Evolutionary conservation across 2,113 vertebrate species (phyloP).

Genomic region (Phocoena sinus): DNA sequence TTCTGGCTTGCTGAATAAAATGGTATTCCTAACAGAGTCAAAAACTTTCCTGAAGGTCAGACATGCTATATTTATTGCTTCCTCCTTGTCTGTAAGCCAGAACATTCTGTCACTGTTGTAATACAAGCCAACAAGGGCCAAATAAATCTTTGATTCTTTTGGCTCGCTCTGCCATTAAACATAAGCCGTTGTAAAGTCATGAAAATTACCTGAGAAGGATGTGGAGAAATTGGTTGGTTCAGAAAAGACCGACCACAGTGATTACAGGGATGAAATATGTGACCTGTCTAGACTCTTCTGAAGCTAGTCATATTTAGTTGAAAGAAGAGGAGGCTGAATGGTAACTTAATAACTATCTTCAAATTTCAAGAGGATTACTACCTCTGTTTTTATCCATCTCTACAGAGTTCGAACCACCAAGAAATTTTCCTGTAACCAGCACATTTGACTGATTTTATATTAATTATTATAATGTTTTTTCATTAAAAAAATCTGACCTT

Average conservation of each 20-base stretch:
- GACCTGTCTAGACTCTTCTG: not conserved
- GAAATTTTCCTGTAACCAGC: not conserved
- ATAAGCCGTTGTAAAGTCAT: slow-evolving; percentile 52
- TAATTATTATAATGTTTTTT: not conserved
- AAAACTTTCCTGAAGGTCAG: slow-evolving; percentile 65
- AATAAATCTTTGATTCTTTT: slow-evolving; percentile 72
- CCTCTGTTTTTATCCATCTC: slow-evolving; percentile 40
- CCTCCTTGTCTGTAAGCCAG: slow-evolving; percentile 57
- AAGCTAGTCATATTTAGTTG: not conserved
- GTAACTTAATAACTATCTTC: slow-evolving; percentile 29
- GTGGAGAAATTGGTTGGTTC: slow-evolving; percentile 35
- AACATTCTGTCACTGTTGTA: slow-evolving; percentile 66
- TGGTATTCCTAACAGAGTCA: slow-evolving; percentile 33
- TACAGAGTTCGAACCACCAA: not conserved
- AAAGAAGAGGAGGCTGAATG: not conserved
- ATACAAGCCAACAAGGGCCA: slow-evolving; percentile 59
- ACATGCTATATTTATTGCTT: slow-evolving; percentile 66
- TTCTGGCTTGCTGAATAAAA: slow-evolving; percentile 45
- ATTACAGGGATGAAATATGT: slow-evolving; percentile 44
- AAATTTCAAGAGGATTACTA: slow-evolving; percentile 21
- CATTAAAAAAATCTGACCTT: not conserved
- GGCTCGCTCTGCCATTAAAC: slow-evolving; percentile 51
- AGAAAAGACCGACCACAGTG: slow-evolving; percentile 35
- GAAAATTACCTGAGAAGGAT: slow-evolving; percentile 43
- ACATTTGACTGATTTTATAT: slow-evolving; percentile 15